A percentile compares a stretch with the other conserved stretches of the same genome.
These are phyloP conservation scores for Magallana ariakensis DNA, from an alignment of 1,140 invertebrate species.

Conservation along the genomic window DNA sequence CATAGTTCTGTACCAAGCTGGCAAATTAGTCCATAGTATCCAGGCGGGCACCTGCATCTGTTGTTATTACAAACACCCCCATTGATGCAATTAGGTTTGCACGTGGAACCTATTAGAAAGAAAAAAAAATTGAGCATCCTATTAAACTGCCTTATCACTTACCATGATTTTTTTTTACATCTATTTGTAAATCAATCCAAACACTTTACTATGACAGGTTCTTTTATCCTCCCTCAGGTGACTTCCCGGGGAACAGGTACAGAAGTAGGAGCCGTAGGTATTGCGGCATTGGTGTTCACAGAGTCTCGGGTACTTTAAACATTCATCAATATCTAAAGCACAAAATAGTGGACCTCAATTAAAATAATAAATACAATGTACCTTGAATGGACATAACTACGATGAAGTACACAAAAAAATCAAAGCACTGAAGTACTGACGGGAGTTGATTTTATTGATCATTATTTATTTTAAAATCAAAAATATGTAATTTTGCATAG, in stretches of 20 bases:
- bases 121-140: not conserved
- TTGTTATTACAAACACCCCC: not conserved
- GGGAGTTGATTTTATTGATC: no score
- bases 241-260: slow-evolving; percentile 60
- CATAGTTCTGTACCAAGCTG: not conserved
- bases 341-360: not conserved
- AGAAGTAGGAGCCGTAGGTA: slow-evolving; percentile 57
- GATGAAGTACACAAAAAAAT: no score
- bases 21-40: not conserved
- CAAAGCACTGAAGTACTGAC: no score
- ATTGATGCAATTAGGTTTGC: not conserved
- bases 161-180: no score
- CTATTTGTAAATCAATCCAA: no score
- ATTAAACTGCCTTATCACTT: no score
- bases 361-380: not conserved
- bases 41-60: not conserved
- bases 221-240: slow-evolving; percentile 44
- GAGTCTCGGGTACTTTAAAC: not conserved
- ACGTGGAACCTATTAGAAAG: not conserved
- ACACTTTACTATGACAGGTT: slow-evolving; percentile 54
- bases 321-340: slow-evolving; percentile 57
- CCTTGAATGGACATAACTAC: not conserved
- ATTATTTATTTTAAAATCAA: no score
- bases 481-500: no score
- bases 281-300: slow-evolving; percentile 84